phyloP scores from a whole-genome alignment of 2,797 vertebrate genomes.

The Sciurus carolinensis region DNA sequence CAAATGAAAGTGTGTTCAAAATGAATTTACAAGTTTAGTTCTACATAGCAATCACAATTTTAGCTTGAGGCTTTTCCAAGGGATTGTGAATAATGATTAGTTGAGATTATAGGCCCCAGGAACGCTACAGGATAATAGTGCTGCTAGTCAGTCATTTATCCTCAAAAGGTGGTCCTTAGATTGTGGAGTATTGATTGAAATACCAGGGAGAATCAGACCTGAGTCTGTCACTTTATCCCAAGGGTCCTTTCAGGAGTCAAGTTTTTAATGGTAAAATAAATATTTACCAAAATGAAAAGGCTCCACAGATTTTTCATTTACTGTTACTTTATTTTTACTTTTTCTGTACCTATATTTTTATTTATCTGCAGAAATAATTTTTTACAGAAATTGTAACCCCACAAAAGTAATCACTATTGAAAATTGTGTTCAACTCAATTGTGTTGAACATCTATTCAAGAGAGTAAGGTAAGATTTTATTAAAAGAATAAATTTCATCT shows the following conservation, averaged over 20 bases:
- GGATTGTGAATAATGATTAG: conserved; percentile 62
- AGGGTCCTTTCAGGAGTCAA: conserved; percentile 38
- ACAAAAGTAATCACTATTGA: conserved; percentile 53
- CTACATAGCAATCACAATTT: conserved; percentile 64
- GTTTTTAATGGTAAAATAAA: conserved; percentile 39
- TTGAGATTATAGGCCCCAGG: conserved; percentile 35
- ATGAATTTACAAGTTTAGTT: conserved; percentile 56
- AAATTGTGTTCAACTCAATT: conserved; percentile 42
- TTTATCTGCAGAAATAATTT: conserved; percentile 40
- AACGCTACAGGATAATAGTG: conserved; percentile 26
- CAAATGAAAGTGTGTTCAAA: conserved; percentile 43
- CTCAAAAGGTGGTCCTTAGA: conserved; percentile 1
- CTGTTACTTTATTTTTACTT: conserved; percentile 52
- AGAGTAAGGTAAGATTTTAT: conserved; percentile 36
- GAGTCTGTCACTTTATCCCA: conserved; percentile 56
- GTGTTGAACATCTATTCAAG: conserved; percentile 24
- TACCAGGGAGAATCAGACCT: conserved; percentile 35
- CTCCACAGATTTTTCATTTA: conserved; percentile 45
- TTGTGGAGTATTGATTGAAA: conserved; percentile 31
- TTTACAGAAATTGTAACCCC: conserved; percentile 40
- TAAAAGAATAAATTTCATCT: conserved; percentile 14
- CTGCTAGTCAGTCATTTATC: conserved; percentile 45
- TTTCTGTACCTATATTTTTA: conserved; percentile 43
- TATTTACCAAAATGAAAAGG: conserved; percentile 50
- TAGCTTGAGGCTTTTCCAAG: conserved; percentile 57